Evolutionary conservation across 2,113 vertebrate genomes (phyloP).

Genomic region (Calyptomena viridis): DNA sequence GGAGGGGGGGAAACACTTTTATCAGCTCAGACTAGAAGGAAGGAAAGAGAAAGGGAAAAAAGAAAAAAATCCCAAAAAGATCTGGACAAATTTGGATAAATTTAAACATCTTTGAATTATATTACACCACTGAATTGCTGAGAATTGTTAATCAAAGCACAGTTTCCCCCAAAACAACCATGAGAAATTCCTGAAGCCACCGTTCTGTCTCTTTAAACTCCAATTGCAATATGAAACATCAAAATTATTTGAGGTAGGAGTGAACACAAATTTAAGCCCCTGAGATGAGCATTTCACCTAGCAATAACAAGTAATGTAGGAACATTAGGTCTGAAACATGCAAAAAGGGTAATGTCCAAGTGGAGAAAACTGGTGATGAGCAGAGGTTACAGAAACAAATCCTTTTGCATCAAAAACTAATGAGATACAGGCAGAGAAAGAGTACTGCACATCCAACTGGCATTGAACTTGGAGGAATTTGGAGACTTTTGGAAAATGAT

Average conservation of each 20-base stretch:
- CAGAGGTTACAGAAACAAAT: neutral
- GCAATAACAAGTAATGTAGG: neutral
- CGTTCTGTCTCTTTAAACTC: neutral
- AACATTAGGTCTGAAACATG: neutral
- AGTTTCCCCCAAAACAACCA: neutral
- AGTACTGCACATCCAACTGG: neutral
- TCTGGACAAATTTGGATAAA: neutral
- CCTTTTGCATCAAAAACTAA: neutral
- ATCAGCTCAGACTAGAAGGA: neutral
- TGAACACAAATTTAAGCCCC: neutral
- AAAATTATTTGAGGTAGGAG: neutral
- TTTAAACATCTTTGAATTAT: neutral
- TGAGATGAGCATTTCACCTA: neutral
- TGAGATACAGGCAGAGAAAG: neutral
- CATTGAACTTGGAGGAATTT: neutral
- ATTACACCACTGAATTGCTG: neutral
- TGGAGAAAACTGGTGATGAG: neutral
- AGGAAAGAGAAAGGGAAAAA: neutral
- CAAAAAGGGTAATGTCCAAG: neutral
- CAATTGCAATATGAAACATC: neutral
- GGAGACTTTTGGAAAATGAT: conserved; percentile 9
- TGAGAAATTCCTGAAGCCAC: neutral
- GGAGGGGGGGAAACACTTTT: neutral
- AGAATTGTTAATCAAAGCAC: neutral
- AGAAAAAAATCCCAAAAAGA: neutral